Evolutionary conservation across 2,797 vertebrate genomes (phyloP).

Genomic region (Chelon auratus): DNA sequence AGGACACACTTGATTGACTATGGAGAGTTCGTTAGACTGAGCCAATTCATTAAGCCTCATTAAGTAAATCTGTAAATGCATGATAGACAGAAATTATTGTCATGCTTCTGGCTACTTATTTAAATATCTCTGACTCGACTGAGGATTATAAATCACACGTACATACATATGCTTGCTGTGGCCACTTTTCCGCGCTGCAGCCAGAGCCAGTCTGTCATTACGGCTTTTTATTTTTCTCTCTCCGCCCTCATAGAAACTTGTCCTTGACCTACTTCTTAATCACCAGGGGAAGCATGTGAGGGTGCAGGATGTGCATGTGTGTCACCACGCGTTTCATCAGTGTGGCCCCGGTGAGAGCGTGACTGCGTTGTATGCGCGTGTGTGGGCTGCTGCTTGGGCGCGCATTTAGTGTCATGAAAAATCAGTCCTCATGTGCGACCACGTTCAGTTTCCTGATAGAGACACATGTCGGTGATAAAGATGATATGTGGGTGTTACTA

Average conservation of each 20-base stretch:
- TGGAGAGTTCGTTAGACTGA: slow-evolving; percentile 18
- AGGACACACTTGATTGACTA: slow-evolving; percentile 28
- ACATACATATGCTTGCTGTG: slow-evolving; percentile 20
- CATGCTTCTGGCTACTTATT: slow-evolving; percentile 41
- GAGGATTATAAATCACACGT: slow-evolving; percentile 43
- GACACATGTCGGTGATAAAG: slow-evolving; percentile 46
- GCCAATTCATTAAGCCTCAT: slow-evolving; percentile 43
- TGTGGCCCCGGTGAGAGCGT: not conserved
- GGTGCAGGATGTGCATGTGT: slow-evolving; percentile 58
- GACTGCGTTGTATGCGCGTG: not conserved
- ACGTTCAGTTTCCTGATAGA: slow-evolving; percentile 30
- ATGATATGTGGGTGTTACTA: slow-evolving; percentile 53
- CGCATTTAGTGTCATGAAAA: slow-evolving; percentile 44
- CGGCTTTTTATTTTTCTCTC: slow-evolving; percentile 61
- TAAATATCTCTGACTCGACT: slow-evolving; percentile 27
- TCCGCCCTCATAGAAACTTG: slow-evolving; percentile 65
- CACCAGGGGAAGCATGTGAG: slow-evolving; percentile 56
- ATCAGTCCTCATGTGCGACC: slow-evolving; percentile 23
- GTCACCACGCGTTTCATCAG: slow-evolving; percentile 59
- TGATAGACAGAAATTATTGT: slow-evolving; percentile 5
- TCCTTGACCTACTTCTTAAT: slow-evolving; percentile 79
- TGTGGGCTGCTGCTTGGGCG: slow-evolving; percentile 7
- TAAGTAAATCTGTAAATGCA: slow-evolving; percentile 18
- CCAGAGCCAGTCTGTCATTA: slow-evolving; percentile 34
- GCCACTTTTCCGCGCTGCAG: slow-evolving; percentile 42